phyloP scores from a whole-genome alignment of 2,113 vertebrate species.

The Origma solitaria region DNA sequence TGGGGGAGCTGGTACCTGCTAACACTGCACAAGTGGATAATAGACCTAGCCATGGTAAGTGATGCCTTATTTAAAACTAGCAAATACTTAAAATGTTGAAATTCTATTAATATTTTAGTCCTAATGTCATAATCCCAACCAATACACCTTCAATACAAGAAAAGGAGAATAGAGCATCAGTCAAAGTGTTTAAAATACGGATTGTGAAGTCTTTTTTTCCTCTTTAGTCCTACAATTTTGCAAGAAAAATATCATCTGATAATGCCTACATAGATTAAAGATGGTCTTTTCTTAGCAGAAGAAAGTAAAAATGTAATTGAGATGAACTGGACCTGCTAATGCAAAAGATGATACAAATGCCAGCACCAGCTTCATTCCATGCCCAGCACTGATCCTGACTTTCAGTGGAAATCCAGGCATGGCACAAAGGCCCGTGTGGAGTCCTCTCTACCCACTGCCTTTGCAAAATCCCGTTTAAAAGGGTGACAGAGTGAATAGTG shows the following conservation, averaged over 20 bases:
- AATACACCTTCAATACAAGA: background rate
- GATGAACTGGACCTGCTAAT: background rate
- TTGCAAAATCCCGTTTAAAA: background rate
- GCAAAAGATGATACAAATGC: background rate
- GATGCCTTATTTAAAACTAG: background rate
- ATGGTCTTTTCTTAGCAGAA: background rate
- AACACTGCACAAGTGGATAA: constrained; percentile 82
- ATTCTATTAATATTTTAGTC: background rate
- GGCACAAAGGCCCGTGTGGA: background rate
- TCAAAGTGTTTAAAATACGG: background rate
- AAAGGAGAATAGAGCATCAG: background rate
- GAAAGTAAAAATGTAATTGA: background rate
- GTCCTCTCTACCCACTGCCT: background rate
- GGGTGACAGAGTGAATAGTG: background rate
- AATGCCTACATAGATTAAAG: background rate
- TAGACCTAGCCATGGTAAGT: constrained; percentile 90
- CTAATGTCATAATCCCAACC: background rate
- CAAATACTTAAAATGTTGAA: background rate
- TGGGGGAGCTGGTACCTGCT: constrained; percentile 82
- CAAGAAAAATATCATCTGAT: background rate
- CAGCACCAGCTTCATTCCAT: background rate
- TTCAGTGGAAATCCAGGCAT: background rate
- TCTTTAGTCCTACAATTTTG: background rate
- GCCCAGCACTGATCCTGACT: fast-evolving
- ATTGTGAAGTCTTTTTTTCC: background rate